phyloP scores from a whole-genome alignment of 2,797 vertebrate species.

The Sebastes itinus region DNA sequence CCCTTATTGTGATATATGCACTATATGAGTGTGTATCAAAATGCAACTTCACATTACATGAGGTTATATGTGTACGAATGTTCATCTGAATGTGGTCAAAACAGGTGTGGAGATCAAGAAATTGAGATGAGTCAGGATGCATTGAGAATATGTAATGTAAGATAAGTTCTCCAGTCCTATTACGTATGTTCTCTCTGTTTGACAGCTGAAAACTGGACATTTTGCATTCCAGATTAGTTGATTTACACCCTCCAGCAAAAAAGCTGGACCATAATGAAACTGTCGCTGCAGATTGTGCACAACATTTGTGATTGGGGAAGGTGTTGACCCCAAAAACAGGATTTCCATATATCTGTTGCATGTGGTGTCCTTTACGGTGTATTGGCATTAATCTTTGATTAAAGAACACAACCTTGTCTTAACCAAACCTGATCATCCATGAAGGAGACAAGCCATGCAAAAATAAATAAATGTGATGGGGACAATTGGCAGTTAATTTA shows the following conservation, averaged over 20 bases:
- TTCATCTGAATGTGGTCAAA: background rate
- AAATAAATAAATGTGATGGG: background rate
- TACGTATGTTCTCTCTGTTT: background rate
- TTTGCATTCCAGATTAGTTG: background rate
- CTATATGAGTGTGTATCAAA: background rate
- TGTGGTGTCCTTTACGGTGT: background rate
- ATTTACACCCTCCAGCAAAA: background rate
- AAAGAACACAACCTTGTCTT: background rate
- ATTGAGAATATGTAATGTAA: background rate
- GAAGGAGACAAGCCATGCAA: background rate
- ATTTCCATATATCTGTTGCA: background rate
- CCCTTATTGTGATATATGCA: background rate
- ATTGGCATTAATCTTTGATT: background rate
- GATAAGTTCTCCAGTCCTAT: background rate
- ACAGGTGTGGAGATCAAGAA: background rate
- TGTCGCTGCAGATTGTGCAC: background rate
- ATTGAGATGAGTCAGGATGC: background rate
- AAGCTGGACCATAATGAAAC: background rate
- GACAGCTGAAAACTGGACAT: slow-evolving; percentile 1
- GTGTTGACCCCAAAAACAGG: background rate
- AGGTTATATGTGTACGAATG: background rate
- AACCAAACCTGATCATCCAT: background rate
- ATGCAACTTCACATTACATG: background rate
- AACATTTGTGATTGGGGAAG: background rate
- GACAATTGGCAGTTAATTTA: background rate